Conservation (phyloP, 2,888 invertebrate species). For the Pardosa pseudoannulata region DNA sequence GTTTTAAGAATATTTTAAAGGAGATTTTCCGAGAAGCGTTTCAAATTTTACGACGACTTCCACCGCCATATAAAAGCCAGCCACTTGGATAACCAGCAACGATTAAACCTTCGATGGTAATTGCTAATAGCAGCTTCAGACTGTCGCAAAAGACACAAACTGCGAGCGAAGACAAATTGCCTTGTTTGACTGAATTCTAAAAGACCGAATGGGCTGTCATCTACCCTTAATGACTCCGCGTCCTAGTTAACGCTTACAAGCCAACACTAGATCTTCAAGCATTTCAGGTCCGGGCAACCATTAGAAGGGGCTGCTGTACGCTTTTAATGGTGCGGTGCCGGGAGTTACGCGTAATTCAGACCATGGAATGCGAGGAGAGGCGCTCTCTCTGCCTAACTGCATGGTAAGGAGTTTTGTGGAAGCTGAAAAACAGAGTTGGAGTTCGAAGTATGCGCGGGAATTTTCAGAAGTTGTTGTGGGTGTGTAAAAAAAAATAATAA, state of each 20-base stretch:
- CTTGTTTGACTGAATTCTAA: conserved; percentile 41
- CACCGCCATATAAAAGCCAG: not conserved
- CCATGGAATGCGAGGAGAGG: too few relatives aligned
- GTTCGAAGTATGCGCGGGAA: too few relatives aligned
- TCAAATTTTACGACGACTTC: not conserved
- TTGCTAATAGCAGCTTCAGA: not conserved
- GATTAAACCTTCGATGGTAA: not conserved
- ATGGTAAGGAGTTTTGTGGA: too few relatives aligned
- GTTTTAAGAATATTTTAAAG: not conserved
- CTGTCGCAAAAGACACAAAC: not conserved
- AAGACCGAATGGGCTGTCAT: conserved; percentile 31
- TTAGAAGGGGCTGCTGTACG: not conserved
- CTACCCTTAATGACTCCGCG: conserved; percentile 21
- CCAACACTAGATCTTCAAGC: conserved; percentile 1
- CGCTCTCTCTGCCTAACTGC: too few relatives aligned
- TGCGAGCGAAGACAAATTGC: conserved; percentile 26
- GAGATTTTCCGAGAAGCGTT: not conserved
- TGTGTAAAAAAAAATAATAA: too few relatives aligned
- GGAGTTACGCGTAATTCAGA: not conserved
- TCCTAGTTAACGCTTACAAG: conserved; percentile 9
- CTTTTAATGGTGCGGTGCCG: not conserved
- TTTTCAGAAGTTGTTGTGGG: too few relatives aligned
- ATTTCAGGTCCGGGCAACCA: not conserved
- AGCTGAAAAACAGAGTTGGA: too few relatives aligned
- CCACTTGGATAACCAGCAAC: not conserved